phyloP scores from a whole-genome alignment of 2,113 vertebrate species.

The Takifugu bimaculatus region DNA sequence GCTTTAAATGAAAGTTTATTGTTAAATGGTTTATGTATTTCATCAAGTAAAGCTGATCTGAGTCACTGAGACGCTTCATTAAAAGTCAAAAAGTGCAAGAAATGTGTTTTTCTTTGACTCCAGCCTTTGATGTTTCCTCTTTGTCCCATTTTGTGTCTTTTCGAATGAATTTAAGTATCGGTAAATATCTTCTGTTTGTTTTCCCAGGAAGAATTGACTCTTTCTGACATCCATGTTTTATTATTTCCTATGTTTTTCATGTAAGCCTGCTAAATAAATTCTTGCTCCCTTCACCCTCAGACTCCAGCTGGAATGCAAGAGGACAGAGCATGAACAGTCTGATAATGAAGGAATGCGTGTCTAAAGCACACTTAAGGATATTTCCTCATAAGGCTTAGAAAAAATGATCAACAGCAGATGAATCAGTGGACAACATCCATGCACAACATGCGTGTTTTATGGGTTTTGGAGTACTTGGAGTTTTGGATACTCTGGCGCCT shows the following conservation, averaged over 20 bases:
- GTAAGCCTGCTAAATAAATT: background rate
- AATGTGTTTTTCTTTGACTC: background rate
- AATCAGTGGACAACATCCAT: no score
- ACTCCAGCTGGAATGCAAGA: background rate
- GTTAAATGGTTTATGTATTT: background rate
- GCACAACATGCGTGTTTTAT: no score
- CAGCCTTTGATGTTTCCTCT: background rate
- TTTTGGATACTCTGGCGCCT: no score
- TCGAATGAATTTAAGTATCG: no score
- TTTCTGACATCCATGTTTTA: background rate
- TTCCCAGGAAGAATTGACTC: background rate
- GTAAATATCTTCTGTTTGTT: background rate
- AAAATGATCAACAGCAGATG: no score
- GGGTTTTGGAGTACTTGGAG: no score
- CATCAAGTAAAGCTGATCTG: background rate
- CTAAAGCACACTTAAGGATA: no score
- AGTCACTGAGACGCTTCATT: background rate
- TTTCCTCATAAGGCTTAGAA: no score
- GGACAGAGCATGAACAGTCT: background rate
- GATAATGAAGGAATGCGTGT: no score
- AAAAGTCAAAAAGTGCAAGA: background rate
- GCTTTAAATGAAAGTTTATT: background rate
- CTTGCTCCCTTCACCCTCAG: background rate
- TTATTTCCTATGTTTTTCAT: background rate
- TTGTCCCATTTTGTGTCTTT: background rate